Evolutionary conservation across 2,797 vertebrate species (phyloP).

Genomic region (Sebastes itinus): DNA sequence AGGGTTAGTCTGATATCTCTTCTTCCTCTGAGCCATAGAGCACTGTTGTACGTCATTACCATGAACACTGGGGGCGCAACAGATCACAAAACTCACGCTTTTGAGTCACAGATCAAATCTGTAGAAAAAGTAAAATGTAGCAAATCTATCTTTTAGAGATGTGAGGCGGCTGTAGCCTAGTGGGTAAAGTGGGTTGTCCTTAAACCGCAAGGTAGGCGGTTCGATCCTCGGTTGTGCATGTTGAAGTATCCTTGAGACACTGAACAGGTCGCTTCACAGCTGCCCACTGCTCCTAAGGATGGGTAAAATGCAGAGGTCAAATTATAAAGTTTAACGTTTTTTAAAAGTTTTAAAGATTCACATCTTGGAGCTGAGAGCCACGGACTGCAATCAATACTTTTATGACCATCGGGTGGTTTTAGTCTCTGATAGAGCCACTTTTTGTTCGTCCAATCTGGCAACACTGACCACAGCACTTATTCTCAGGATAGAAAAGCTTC

Average conservation of each 20-base stretch:
- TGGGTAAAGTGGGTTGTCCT: too few relatives aligned
- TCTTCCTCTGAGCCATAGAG: too few relatives aligned
- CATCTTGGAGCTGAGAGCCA: neutral
- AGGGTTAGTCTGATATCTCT: constrained; percentile 83
- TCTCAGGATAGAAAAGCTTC: neutral
- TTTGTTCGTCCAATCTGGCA: neutral
- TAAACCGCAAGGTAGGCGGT: too few relatives aligned
- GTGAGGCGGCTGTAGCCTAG: accelerated
- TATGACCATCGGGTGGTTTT: neutral
- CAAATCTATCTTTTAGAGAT: too few relatives aligned
- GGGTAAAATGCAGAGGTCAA: too few relatives aligned
- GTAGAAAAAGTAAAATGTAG: too few relatives aligned
- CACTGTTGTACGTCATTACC: neutral
- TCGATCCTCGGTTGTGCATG: accelerated
- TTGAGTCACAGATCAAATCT: accelerated
- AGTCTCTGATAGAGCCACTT: neutral
- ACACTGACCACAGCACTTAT: neutral
- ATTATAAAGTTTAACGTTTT: too few relatives aligned
- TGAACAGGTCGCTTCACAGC: too few relatives aligned
- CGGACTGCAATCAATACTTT: neutral
- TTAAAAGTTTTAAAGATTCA: neutral
- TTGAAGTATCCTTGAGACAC: too few relatives aligned
- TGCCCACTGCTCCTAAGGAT: accelerated
- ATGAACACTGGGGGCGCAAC: neutral
- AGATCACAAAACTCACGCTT: too few relatives aligned